Percentiles rank a stretch among this genome's conserved stretches.
phyloP scores from a whole-genome alignment of 2,113 vertebrate genomes.

The Myiozetetes cayanensis region DNA sequence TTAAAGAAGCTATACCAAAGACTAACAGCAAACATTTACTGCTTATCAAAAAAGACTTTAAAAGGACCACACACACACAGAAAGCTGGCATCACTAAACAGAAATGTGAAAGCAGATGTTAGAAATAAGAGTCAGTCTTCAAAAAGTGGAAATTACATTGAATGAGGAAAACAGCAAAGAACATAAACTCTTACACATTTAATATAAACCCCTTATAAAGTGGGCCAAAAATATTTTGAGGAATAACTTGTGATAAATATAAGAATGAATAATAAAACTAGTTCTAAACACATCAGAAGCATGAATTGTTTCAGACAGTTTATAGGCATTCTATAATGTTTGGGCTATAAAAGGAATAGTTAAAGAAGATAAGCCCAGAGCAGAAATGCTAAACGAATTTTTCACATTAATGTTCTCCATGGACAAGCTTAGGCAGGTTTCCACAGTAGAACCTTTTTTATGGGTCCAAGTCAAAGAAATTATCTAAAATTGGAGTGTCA shows the following conservation, averaged over 20 bases:
- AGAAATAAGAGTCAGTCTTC: conserved; percentile 18
- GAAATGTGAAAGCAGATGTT: background rate
- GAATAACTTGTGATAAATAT: conserved; percentile 10
- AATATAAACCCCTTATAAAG: conserved; percentile 9
- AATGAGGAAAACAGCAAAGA: conserved; percentile 25
- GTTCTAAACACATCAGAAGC: conserved; percentile 33
- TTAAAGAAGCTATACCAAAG: background rate
- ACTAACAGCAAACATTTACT: conserved; percentile 13
- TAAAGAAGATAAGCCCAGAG: conserved; percentile 42
- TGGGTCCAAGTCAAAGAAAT: conserved; percentile 23
- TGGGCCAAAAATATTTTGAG: conserved; percentile 35
- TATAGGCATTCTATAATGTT: conserved; percentile 26
- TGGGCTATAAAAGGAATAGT: background rate
- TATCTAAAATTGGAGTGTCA: background rate
- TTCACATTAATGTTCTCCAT: background rate
- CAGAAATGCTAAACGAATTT: conserved; percentile 38
- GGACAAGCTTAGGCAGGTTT: conserved; percentile 37
- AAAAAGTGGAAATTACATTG: conserved; percentile 22
- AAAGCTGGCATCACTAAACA: conserved; percentile 51
- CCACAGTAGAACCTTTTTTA: background rate
- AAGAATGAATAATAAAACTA: conserved; percentile 19
- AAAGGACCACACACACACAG: conserved; percentile 47
- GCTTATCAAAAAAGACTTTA: conserved; percentile 16
- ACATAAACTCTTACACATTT: background rate
- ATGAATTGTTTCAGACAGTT: conserved; percentile 19